Conservation (phyloP, 1,140 invertebrate species). For the Harpegnathos saltator region DNA sequence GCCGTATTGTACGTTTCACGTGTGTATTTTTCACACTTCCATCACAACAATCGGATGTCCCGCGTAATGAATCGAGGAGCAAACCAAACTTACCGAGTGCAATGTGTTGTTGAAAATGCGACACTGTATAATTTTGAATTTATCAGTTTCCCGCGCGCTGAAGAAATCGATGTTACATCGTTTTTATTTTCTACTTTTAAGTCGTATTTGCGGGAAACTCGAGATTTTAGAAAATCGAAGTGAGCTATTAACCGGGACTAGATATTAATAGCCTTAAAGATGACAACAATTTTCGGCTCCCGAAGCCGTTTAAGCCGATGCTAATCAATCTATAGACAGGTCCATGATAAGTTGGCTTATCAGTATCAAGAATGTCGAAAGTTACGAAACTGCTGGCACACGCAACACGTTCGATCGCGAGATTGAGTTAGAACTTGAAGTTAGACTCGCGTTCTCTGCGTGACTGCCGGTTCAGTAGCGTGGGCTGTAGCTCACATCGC, state of each 20-base stretch:
- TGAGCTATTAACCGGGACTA: no score
- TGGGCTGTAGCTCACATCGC: not conserved
- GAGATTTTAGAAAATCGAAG: no score
- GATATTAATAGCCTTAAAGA: not conserved
- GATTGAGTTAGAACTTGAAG: constrained; percentile 45
- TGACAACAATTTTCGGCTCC: not conserved
- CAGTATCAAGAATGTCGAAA: constrained; percentile 36
- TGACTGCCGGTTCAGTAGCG: constrained; percentile 28
- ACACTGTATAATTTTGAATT: not conserved
- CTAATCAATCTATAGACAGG: not conserved
- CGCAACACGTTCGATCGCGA: not conserved
- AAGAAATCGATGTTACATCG: not conserved
- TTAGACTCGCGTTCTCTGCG: constrained; percentile 20
- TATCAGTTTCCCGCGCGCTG: not conserved
- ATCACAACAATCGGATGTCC: not conserved
- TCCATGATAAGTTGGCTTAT: constrained; percentile 21
- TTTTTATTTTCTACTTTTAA: no score
- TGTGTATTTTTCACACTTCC: constrained; percentile 4
- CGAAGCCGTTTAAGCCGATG: not conserved
- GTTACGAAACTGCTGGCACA: constrained; percentile 26
- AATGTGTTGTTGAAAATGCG: not conserved
- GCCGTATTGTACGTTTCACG: no score
- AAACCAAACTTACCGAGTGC: not conserved
- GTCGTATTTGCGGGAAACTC: no score
- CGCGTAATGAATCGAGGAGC: not conserved